These are phyloP conservation scores for Dasypogon diadema DNA, from an alignment of 2,888 invertebrate genomes.

Conservation along the genomic window DNA sequence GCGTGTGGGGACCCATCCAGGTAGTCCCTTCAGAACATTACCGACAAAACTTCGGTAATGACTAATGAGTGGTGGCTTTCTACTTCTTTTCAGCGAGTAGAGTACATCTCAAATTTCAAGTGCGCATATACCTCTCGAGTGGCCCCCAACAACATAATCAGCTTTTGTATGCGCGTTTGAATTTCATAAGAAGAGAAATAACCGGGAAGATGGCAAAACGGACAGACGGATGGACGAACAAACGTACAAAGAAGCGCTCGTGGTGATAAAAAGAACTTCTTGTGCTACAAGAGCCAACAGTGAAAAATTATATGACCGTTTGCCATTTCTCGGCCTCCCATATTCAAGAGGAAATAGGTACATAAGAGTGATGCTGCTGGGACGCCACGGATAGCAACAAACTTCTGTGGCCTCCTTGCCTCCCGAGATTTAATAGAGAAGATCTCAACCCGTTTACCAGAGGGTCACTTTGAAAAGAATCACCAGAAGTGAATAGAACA, in stretches of 20 bases:
- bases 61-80: neutral
- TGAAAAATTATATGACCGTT: slow-evolving; percentile 2
- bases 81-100: neutral
- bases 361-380: neutral
- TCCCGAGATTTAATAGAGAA: neutral
- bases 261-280: too few relatives aligned
- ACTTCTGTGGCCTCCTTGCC: neutral
- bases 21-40: neutral
- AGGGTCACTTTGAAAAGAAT: neutral
- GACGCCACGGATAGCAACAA: neutral
- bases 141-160: slow-evolving; percentile 8
- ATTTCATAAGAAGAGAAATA: neutral
- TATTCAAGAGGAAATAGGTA: neutral
- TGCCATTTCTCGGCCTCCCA: neutral
- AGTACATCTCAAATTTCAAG: neutral
- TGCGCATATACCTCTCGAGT: neutral
- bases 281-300: too few relatives aligned
- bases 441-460: neutral
- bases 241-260: too few relatives aligned
- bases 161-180: slow-evolving; percentile 6
- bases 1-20: neutral
- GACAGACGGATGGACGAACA: too few relatives aligned
- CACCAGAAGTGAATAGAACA: neutral
- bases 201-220: neutral
- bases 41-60: neutral